Percentiles rank a stretch among this genome's conserved stretches.
Conservation (phyloP, 2,888 invertebrate species). For the Netelia melanura region DNA sequence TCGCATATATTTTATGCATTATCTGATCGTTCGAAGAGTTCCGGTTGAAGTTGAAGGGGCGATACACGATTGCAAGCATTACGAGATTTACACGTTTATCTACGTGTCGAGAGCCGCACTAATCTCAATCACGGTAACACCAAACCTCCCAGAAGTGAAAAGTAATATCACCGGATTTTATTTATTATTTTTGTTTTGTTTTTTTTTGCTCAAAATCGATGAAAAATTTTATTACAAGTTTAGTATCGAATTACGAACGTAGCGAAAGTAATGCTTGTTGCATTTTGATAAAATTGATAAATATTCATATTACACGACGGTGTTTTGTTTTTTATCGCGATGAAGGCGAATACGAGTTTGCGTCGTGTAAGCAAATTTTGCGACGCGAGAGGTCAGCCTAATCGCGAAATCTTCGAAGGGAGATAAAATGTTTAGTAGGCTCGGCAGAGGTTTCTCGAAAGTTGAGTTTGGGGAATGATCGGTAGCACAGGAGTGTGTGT, state of each 20-base stretch:
- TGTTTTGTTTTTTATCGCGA: background rate
- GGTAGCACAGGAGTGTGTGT: constrained; percentile 60
- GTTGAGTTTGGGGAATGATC: constrained; percentile 69
- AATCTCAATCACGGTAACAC: background rate
- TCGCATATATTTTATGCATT: constrained; percentile 14
- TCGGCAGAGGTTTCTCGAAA: background rate
- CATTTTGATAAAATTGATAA: too few species aligned
- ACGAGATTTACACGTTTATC: constrained; percentile 35
- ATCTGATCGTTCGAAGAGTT: constrained; percentile 35
- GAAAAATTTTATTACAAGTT: too few species aligned
- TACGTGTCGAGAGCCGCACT: background rate
- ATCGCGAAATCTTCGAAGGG: constrained; percentile 19
- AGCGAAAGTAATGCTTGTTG: too few species aligned
- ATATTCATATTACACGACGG: too few species aligned
- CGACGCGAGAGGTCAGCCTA: constrained; percentile 10
- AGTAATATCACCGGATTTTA: background rate
- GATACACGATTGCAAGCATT: background rate
- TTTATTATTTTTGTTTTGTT: background rate
- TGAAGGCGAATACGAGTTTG: background rate
- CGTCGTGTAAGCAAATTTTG: background rate
- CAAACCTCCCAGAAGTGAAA: too few species aligned
- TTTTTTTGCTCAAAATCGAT: too few species aligned
- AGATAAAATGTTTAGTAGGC: background rate
- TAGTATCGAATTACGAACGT: too few species aligned
- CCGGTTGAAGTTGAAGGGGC: background rate